These are phyloP conservation scores for Rhopilema esculentum DNA, from an alignment of 30 jellyfish, hydroid and myxozoan species.

Conservation along the genomic window DNA sequence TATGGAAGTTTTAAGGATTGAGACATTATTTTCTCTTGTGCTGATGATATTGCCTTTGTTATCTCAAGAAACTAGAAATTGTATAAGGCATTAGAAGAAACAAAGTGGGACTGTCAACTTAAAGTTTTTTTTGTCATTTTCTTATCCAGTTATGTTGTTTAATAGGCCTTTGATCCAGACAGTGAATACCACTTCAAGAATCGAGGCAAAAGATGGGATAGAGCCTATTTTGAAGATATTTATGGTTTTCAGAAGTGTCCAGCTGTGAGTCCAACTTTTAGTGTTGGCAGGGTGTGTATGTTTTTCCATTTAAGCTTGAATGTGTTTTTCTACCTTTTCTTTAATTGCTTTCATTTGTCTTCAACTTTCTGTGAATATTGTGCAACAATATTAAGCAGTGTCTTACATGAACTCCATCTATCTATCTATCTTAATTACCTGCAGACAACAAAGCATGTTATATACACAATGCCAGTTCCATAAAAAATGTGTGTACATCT, in stretches of 20 bases:
- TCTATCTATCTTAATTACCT: too few relatives aligned
- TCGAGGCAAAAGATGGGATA: constrained; percentile 86
- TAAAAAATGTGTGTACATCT: too few relatives aligned
- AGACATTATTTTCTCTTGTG: too few relatives aligned
- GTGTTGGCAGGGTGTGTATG: constrained; percentile 71
- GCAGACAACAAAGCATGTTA: not conserved
- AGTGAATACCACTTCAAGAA: constrained; percentile 91
- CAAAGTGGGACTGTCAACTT: too few relatives aligned
- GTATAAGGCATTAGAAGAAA: too few relatives aligned
- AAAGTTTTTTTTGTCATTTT: not conserved
- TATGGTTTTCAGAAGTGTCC: constrained; percentile 96
- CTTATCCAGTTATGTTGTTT: not conserved
- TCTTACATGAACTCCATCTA: too few relatives aligned
- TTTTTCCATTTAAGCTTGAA: not conserved
- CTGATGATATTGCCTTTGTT: too few relatives aligned
- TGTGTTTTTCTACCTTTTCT: not conserved
- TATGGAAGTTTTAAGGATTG: too few relatives aligned
- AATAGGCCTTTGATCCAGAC: constrained; percentile 91
- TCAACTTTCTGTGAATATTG: too few relatives aligned
- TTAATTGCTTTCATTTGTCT: not conserved
- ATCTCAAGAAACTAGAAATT: too few relatives aligned
- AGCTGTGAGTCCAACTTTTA: constrained; percentile 87
- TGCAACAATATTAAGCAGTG: too few relatives aligned
- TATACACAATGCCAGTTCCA: not conserved
- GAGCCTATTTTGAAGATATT: constrained; percentile 87